Evolutionary conservation across 2,888 invertebrate species (phyloP), one percentile per base, ranked within the genome.

Genomic region (Meteorus colon): DNA sequence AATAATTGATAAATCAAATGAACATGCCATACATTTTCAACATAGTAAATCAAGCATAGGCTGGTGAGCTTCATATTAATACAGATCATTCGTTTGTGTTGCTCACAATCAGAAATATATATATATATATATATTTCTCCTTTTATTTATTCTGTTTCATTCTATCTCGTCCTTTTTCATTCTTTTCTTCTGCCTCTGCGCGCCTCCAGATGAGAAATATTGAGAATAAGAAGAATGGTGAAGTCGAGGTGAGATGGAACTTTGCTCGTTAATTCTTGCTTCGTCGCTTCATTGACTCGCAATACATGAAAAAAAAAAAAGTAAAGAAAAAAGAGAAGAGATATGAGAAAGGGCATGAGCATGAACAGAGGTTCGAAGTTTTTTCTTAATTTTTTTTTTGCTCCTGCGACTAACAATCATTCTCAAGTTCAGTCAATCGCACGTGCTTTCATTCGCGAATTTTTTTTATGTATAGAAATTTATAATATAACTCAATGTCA

Each of bases 241-340:
- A 12, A 69, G 69, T 31, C 69, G 55, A 34, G 51, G 19, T 10
- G 51, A 19, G 37, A 67, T 67, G 34, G 48, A 75, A 75, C 63
- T 70, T 75, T 62, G 70, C 70, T 71, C 75, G 75, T 75, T 75
- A 70, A 75, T 75, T 75, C 70, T 63, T 75, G 62, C 75, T 65
- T 65, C 59, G 70, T 63, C 62, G 70, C 75, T 70, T 75, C 75
- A 75, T 75, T 75, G 60, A 75, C 63, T 75, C 37, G 24, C 75
- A 75, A 75, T 75, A 75, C 70, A 75, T 71, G 65, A 63, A 48
- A 34, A 60, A 41, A 16, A 0, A 59, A 68, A 45, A 48, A 16
- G 60, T 31, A 60, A 60, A 45, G 10, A 45, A 60, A 51, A 8
- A 19, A 48, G 4, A 37, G n/a, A 41, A 59, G 27, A 45, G 27